Base-by-base conservation (phyloP, 2,797 vertebrate species). In the Lepilemur ruficaudatus region DNA sequence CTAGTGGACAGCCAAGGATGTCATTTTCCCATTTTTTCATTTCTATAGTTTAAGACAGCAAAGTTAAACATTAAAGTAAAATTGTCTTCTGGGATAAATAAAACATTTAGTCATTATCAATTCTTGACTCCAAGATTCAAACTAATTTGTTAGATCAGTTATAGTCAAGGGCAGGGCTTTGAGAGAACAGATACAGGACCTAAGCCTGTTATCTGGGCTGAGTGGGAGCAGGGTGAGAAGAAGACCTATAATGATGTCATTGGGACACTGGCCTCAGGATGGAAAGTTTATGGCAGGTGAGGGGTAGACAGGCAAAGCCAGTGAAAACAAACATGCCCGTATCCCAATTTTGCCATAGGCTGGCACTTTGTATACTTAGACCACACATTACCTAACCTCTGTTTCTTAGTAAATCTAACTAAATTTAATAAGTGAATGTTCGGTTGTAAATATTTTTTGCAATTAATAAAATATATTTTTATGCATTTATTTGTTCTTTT, bases 61-160 rank as follows among this genome's bases (percentile, higher is more conserved):
- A 95, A 78, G 52, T 78, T 79, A 63, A 80, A 95, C 85, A 61
- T 48, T 38, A 79, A 95, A 96, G 46, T 75, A 76, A 76, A 95
- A 91, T 22, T 75, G 18, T 92, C 90, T 90, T 89, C 76, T 59
- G 73, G 73, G 43, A 73, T 32, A 48, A 81, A 75, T 76, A 88
- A 93, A 76, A 43, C 18, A 57, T n/a, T 55, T 57, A 61, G 63
- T 80, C 55, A 65, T 88, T 63, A 87, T 84, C 30, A 86, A 61
- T 89, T 80, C 59, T 91, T 80, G 70, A 50, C 69, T 94, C 23
- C 41, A 22, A 1, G 28, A 82, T 30, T 88, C 67, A 48, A 20
- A 38, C 52, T 88, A 61, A 46, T 48, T 93, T 91, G 63, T 85
- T 76, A 15, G 38, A 10, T 92, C 61, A 63, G 17, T 88, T 69